phyloP scores from a whole-genome alignment of 2,797 vertebrate species.

The Florisuga fusca region DNA sequence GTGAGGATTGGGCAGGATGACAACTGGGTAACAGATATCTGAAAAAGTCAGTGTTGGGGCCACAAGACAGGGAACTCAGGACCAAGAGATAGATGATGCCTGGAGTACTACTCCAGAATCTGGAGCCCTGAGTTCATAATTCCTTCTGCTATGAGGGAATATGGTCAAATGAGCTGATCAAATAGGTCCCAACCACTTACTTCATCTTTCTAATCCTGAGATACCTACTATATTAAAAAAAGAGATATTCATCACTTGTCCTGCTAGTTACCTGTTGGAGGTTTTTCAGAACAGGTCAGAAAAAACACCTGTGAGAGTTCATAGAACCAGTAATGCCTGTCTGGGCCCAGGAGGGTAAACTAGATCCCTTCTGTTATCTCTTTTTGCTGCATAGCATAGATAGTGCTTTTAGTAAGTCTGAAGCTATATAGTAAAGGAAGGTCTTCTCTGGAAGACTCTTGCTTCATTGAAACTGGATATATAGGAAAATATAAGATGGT shows the following conservation, averaged over 20 bases:
- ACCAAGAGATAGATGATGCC: background rate
- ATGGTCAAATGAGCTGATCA: background rate
- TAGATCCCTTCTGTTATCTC: background rate
- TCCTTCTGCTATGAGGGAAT: background rate
- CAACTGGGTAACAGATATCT: background rate
- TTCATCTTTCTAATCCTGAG: background rate
- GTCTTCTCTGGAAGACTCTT: background rate
- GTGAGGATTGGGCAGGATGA: background rate
- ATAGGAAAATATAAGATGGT: background rate
- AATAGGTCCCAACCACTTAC: background rate
- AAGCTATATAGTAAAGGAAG: background rate
- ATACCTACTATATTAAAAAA: background rate
- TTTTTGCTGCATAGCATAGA: background rate
- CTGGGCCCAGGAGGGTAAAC: background rate
- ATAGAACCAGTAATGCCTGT: background rate
- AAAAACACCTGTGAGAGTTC: background rate
- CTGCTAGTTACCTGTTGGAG: background rate
- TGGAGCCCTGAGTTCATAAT: background rate
- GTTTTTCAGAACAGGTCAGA: background rate
- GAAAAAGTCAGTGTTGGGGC: background rate
- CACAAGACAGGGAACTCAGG: background rate
- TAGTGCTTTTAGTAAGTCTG: background rate
- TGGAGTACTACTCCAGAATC: background rate
- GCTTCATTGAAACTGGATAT: background rate
- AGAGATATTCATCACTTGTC: background rate